These are phyloP conservation scores for Ammodytes marinus DNA, from an alignment of 2,113 vertebrate species.

Conservation along the genomic window DNA sequence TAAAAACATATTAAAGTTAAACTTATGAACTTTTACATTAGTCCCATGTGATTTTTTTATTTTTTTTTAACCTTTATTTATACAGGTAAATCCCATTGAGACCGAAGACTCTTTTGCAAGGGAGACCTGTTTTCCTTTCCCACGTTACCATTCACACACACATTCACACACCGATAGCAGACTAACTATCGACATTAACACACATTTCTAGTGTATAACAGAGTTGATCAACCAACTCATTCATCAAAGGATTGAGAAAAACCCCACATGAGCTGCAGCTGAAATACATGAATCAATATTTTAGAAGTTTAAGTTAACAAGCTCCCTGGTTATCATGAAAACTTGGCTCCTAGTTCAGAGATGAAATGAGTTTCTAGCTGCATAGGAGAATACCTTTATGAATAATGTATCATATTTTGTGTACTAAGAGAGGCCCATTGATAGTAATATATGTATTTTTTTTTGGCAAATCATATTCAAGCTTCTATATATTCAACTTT, in stretches of 20 bases:
- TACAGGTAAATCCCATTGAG: too few relatives aligned
- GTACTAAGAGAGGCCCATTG: not conserved
- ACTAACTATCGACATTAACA: too few relatives aligned
- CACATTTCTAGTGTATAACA: conserved; percentile 2
- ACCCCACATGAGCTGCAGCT: not conserved
- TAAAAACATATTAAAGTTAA: conserved; percentile 11
- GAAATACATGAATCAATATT: not conserved
- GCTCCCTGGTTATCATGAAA: conserved; percentile 3
- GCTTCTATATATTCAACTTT: too few relatives aligned
- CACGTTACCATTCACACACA: too few relatives aligned
- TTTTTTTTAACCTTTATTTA: too few relatives aligned
- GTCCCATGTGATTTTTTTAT: not conserved
- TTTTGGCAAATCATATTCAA: not conserved
- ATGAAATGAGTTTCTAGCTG: not conserved
- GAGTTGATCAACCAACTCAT: conserved; percentile 8
- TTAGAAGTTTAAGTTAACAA: conserved; percentile 15
- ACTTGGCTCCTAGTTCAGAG: not conserved
- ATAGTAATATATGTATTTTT: not conserved
- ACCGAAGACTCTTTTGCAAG: too few relatives aligned
- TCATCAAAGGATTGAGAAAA: conserved; percentile 19
- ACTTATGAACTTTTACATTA: conserved; percentile 17
- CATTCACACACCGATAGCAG: too few relatives aligned
- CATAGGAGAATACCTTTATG: not conserved
- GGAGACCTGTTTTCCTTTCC: too few relatives aligned
- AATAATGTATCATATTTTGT: not conserved